phyloP scores from a whole-genome alignment of 2,888 invertebrate species.

The Panzeria rudis region DNA sequence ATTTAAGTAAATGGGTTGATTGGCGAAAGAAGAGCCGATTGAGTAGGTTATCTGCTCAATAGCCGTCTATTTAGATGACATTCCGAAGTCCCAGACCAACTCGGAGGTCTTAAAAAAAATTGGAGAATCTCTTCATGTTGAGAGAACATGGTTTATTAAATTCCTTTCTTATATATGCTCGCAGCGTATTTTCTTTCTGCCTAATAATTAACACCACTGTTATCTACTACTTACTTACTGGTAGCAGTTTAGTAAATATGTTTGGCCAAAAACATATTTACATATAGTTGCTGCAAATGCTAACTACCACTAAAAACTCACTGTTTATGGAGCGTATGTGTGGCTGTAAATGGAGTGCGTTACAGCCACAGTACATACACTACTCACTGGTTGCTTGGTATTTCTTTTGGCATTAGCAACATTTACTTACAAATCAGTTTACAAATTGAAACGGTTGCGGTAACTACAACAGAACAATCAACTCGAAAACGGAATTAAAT shows the following conservation, averaged over 20 bases:
- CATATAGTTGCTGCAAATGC: not conserved
- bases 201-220: slow-evolving; percentile 33
- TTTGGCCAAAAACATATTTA: slow-evolving; percentile 49
- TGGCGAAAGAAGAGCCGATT: no score
- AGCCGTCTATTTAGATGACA: no score
- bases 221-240: not conserved
- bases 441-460: slow-evolving; percentile 66
- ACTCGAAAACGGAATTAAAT: slow-evolving; percentile 7
- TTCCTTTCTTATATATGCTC: no score
- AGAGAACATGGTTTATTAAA: not conserved
- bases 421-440: slow-evolving; percentile 68
- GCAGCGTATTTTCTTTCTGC: not conserved
- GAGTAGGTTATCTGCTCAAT: no score
- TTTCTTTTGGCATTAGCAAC: slow-evolving; percentile 58
- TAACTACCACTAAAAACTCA: slow-evolving; percentile 50
- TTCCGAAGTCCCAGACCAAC: no score
- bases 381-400: slow-evolving; percentile 66
- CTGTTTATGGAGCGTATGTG: slow-evolving; percentile 34
- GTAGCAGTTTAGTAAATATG: slow-evolving; percentile 30
- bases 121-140: no score
- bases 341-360: slow-evolving; percentile 58
- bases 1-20: no score
- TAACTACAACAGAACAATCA: slow-evolving; percentile 63
- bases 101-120: no score
- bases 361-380: slow-evolving; percentile 49